Conservation (phyloP, 2,888 invertebrate species). For the Parthenolecanium corni region DNA sequence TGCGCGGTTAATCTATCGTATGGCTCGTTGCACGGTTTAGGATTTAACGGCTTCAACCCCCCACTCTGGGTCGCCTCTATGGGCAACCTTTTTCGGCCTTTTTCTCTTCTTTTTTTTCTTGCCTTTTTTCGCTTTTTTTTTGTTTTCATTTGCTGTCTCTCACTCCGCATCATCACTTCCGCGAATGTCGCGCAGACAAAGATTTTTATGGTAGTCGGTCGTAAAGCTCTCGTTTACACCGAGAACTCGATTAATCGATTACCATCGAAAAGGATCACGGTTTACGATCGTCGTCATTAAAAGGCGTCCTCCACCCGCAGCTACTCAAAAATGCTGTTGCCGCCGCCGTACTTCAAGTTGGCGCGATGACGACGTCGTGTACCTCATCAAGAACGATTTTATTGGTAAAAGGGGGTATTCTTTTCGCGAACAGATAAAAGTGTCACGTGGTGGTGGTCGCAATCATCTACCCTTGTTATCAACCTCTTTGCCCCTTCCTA, state of each 20-base stretch:
- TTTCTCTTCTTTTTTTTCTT: background rate
- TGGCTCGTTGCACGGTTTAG: too few species aligned
- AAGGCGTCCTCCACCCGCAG: background rate
- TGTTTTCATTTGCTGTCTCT: background rate
- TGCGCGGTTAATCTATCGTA: slow-evolving; percentile 24
- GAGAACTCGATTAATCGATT: slow-evolving; percentile 29
- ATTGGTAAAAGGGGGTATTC: slow-evolving; percentile 16
- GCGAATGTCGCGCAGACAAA: slow-evolving; percentile 11
- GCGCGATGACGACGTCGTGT: background rate
- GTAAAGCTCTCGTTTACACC: slow-evolving; percentile 28
- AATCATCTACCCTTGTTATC: too few species aligned
- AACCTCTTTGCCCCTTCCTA: too few species aligned
- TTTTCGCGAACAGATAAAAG: background rate
- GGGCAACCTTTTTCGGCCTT: background rate
- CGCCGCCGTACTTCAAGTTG: background rate
- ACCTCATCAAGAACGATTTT: slow-evolving; percentile 7
- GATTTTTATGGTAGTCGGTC: slow-evolving; percentile 26
- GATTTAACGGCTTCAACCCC: too few species aligned
- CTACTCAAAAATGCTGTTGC: background rate
- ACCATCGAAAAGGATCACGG: slow-evolving; percentile 25
- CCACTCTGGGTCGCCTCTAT: too few species aligned
- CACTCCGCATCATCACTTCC: background rate
- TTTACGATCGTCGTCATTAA: slow-evolving; percentile 26
- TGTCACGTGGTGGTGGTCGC: slow-evolving; percentile 12
- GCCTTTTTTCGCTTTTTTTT: background rate